Evolutionary conservation across 2,113 vertebrate species (phyloP), one percentile per base, ranked within the genome.

Genomic region (Coryphaenoides rupestris): DNA sequence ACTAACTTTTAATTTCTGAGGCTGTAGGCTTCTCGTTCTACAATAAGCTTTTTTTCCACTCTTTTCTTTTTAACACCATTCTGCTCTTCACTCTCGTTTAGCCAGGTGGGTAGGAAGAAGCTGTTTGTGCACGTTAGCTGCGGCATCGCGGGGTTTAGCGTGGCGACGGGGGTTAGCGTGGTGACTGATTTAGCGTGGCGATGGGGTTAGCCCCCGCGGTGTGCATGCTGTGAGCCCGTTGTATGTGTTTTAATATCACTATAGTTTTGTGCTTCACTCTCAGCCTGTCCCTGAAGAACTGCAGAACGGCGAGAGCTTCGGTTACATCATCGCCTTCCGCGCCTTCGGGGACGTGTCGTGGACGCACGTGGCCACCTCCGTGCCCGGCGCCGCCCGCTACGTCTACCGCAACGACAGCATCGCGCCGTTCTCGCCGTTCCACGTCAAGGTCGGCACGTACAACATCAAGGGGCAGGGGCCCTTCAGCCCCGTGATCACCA

Each of bases 251-350:
- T 92, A 89, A 88, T 90, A 90, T 89, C 85, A 88, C 89, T 90
- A 87, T 87, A 89, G 85, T 89, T 87, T 89, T 87, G 84, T 86
- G 81, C 89, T 89, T 89, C 86, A 79, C 80, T 89, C 82, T 55
- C 86, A 96, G 96, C 94, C 94, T 65, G 88, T 98, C 69, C 94
- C 95, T 0, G 96, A 98, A 84, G 95, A 98, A 86, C 78, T 96
- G n/a, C 95, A 97, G 82, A 96, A 95, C 1, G 94, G 95, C 50
- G 94, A 94, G 65, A 95, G 95, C n/a, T 96, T 97, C 50, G 95
- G 95, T 7, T 98, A 97, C 69, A 95, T 96, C 26, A 94, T 97
- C 1, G 94, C 95, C 58, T 94, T 96, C 81, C 93, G 94, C 0
- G 92, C 94, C n/a, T 88, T 90, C 2, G 95, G 93, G 50, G 87